phyloP scores from a whole-genome alignment of 2,797 vertebrate genomes.

The Chelmon rostratus region DNA sequence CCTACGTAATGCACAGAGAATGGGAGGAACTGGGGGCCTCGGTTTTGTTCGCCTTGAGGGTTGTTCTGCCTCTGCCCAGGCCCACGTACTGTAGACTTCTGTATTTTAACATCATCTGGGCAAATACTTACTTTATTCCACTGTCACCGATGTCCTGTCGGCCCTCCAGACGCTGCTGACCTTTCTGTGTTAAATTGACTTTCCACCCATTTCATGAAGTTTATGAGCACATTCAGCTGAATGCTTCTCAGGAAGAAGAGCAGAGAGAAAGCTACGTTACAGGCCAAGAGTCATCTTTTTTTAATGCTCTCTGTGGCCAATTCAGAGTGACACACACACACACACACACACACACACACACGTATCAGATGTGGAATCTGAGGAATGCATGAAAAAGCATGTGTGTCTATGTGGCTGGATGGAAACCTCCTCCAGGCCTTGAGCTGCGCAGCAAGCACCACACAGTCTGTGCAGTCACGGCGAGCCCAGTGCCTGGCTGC shows the following conservation, averaged over 20 bases:
- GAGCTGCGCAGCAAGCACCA: slow-evolving; percentile 49
- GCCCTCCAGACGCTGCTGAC: too few species aligned
- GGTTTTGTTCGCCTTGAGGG: neutral
- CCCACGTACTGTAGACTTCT: neutral
- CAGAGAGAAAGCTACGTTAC: neutral
- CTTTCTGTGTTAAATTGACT: neutral
- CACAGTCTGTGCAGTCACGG: slow-evolving; percentile 45
- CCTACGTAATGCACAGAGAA: neutral
- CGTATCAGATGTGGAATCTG: slow-evolving; percentile 71
- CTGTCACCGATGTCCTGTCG: neutral
- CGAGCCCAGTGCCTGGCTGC: slow-evolving; percentile 28
- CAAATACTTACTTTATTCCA: neutral
- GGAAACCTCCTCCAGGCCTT: slow-evolving; percentile 63
- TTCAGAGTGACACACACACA: slow-evolving; percentile 23
- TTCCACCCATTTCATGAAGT: neutral
- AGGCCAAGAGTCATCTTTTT: neutral
- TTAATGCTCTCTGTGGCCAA: slow-evolving; percentile 6
- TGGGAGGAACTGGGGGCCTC: neutral
- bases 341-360: slow-evolving; percentile 9
- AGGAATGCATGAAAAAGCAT: slow-evolving; percentile 74
- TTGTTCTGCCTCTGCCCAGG: neutral
- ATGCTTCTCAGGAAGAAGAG: neutral
- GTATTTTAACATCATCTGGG: neutral
- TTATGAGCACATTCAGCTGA: neutral
- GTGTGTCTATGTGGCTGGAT: slow-evolving; percentile 35